Percentiles rank a stretch among this genome's conserved stretches.
These are phyloP conservation scores for Spea bombifrons DNA, from an alignment of 2,113 vertebrate genomes.

Conservation along the genomic window DNA sequence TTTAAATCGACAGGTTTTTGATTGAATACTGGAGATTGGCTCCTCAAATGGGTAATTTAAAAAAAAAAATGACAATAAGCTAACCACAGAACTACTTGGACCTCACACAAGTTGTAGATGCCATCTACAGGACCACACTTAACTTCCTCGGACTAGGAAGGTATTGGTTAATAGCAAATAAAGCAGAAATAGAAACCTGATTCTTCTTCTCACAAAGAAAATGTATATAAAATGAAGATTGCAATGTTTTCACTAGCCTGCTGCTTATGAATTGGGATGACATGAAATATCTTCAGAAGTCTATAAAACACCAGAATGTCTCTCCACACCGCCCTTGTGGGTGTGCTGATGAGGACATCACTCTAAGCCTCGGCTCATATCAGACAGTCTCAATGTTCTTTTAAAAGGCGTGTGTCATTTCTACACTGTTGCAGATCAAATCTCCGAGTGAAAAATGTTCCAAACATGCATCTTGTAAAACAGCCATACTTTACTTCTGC, in stretches of 20 bases:
- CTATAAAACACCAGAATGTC: conserved; percentile 21
- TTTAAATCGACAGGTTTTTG: too few relatives aligned
- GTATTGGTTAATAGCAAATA: neutral
- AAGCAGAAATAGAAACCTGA: neutral
- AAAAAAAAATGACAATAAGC: too few relatives aligned
- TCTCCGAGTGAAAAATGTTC: conserved; percentile 65
- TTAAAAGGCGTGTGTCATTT: conserved; percentile 61
- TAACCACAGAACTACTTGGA: too few relatives aligned
- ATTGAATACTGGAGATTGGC: too few relatives aligned
- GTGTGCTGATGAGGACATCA: conserved; percentile 33
- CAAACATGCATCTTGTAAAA: conserved; percentile 65
- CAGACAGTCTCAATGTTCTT: conserved; percentile 50
- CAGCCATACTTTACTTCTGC: conserved; percentile 67
- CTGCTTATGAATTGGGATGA: conserved; percentile 9
- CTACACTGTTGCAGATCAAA: conserved; percentile 61
- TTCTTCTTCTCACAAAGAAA: conserved; percentile 10
- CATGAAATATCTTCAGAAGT: conserved; percentile 23
- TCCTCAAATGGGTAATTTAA: too few relatives aligned
- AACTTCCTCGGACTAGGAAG: neutral
- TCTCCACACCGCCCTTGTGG: conserved; percentile 20
- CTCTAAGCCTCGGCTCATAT: conserved; percentile 25
- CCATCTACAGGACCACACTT: too few relatives aligned
- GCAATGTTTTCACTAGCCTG: neutral
- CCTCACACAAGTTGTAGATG: too few relatives aligned
- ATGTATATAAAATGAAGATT: neutral